A percentile compares a stretch with the other conserved stretches of the same genome.
Conservation (phyloP, 2,113 vertebrate genomes). For the Sapajus apella region DNA sequence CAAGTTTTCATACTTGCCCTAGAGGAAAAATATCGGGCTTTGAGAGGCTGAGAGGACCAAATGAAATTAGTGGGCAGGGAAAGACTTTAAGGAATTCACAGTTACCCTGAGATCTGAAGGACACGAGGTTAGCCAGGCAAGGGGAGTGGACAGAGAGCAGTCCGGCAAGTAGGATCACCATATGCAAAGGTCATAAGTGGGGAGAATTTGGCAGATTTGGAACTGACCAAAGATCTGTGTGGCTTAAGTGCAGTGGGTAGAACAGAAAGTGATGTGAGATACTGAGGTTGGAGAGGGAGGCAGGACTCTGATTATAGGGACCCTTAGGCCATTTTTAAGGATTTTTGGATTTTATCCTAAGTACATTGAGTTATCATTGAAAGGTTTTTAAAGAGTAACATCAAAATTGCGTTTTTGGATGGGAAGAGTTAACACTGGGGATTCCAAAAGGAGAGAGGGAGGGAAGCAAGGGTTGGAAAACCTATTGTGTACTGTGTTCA, state of each 20-base stretch:
- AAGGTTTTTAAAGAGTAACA: not conserved
- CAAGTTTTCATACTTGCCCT: not conserved
- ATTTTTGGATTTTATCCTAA: constrained; percentile 14
- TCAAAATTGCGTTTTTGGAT: not conserved
- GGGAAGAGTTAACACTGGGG: too few species aligned
- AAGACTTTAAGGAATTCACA: not conserved
- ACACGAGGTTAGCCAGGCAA: not conserved
- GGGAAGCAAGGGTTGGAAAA: too few species aligned
- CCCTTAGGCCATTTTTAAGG: not conserved
- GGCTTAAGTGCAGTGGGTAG: not conserved
- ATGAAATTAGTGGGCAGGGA: not conserved
- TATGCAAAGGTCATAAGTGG: not conserved
- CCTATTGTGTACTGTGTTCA: too few species aligned
- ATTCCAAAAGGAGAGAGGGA: too few species aligned
- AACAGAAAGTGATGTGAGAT: not conserved
- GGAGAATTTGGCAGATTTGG: not conserved
- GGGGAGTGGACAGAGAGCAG: not conserved
- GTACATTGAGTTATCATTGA: not conserved
- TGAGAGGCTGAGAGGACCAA: not conserved
- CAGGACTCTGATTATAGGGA: too few species aligned
- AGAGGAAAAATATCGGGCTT: not conserved
- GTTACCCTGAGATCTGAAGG: not conserved
- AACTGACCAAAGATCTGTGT: not conserved
- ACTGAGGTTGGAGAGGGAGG: not conserved
- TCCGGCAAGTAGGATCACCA: not conserved